Conservation (phyloP, 2,888 invertebrate species). For the Heterodera filipjevi region DNA sequence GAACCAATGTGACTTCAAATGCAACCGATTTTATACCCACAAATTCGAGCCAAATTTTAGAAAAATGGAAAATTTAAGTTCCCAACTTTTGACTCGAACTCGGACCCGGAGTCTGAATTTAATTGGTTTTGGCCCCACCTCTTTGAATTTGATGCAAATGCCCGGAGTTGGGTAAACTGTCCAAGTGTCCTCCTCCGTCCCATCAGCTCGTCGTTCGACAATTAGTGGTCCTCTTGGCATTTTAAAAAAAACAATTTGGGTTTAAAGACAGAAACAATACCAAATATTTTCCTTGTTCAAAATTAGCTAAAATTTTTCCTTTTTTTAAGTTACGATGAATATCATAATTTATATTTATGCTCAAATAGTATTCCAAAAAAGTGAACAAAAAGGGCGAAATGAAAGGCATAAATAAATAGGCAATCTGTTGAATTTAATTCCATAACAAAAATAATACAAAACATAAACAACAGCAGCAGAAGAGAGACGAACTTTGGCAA, state of each 20-base stretch:
- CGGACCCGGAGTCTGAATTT: too few relatives aligned
- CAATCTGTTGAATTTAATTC: conserved; percentile 10
- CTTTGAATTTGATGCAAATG: conserved; percentile 56
- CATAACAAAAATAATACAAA: conserved; percentile 17
- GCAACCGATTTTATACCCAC: too few relatives aligned
- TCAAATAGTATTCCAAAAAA: neutral
- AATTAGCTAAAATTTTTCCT: too few relatives aligned
- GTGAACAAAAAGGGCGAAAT: neutral
- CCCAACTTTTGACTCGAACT: too few relatives aligned
- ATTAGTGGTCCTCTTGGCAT: neutral
- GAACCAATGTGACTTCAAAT: too few relatives aligned
- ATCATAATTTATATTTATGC: neutral
- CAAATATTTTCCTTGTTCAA: too few relatives aligned
- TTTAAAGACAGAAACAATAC: too few relatives aligned
- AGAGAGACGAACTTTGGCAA: neutral
- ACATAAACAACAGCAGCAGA: conserved; percentile 23
- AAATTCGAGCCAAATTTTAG: too few relatives aligned
- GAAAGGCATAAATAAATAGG: neutral
- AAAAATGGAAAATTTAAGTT: too few relatives aligned
- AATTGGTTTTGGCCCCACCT: too few relatives aligned
- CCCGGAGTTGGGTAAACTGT: conserved; percentile 50
- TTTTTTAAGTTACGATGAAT: too few relatives aligned
- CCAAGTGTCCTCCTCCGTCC: conserved; percentile 44
- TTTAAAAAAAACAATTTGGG: too few relatives aligned
- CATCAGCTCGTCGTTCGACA: neutral